These are phyloP conservation scores for Podargus strigoides DNA, from an alignment of 2,797 vertebrate species.

Conservation along the genomic window DNA sequence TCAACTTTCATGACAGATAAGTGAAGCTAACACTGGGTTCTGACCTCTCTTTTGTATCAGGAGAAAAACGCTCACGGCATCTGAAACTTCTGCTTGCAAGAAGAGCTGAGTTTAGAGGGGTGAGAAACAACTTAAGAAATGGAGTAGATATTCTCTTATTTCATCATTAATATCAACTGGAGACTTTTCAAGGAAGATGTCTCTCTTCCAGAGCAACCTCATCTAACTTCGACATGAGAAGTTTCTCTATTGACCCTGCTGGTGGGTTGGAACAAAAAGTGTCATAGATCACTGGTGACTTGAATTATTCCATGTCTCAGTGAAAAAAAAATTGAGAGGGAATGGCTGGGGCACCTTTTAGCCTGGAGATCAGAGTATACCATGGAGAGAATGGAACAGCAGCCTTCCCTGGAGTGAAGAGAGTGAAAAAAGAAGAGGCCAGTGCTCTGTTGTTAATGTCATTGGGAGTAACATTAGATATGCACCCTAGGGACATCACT, in stretches of 20 bases:
- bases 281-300: not conserved
- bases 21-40: not conserved
- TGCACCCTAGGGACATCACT: not conserved
- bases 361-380: not conserved
- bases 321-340: not conserved
- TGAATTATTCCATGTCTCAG: not conserved
- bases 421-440: not conserved
- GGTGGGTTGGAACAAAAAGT: not conserved
- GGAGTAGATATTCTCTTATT: not conserved
- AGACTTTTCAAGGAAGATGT: not conserved
- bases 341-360: not conserved
- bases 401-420: not conserved
- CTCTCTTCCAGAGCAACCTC: not conserved
- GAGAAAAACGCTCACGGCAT: not conserved
- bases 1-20: not conserved
- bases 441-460: not conserved
- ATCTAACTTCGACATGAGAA: not conserved
- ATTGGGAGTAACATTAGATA: not conserved
- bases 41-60: not conserved
- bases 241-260: not conserved
- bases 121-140: not conserved
- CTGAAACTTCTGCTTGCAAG: not conserved
- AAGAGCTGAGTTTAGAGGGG: not conserved
- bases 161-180: not conserved
- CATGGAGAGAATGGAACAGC: rapidly evolving